These are phyloP conservation scores for Tamandua tetradactyla DNA, from an alignment of 2,797 vertebrate species.

Conservation along the genomic window DNA sequence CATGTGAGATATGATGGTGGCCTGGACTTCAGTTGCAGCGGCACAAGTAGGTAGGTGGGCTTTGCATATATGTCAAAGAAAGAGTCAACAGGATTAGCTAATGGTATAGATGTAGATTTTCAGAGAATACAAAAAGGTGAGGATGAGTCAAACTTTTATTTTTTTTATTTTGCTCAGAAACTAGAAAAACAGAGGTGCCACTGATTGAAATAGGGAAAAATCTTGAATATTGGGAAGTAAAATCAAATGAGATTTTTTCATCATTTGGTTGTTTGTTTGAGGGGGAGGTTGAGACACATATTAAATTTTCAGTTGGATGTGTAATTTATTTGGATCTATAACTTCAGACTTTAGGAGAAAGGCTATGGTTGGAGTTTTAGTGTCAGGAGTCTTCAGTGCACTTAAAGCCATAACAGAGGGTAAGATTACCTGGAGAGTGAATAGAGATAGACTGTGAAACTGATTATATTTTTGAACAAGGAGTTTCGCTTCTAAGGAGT, in stretches of 20 bases:
- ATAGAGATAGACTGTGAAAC: background rate
- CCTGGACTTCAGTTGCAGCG: background rate
- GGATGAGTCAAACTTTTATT: background rate
- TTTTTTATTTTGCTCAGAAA: background rate
- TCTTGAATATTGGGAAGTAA: background rate
- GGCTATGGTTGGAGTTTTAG: background rate
- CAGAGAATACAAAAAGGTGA: background rate
- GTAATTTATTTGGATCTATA: background rate
- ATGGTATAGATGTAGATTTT: background rate
- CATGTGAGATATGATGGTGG: background rate
- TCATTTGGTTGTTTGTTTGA: background rate
- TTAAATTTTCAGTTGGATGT: background rate
- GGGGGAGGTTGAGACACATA: background rate
- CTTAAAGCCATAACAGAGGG: background rate
- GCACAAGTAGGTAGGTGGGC: background rate
- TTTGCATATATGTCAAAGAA: background rate
- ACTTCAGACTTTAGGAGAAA: background rate
- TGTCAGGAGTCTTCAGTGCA: background rate
- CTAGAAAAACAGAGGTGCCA: background rate
- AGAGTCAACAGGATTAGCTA: background rate
- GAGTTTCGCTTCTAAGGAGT: background rate
- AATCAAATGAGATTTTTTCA: background rate
- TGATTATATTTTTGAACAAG: background rate
- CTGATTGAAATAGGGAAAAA: background rate
- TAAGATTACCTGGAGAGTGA: background rate